Evolutionary conservation across 2,888 invertebrate species (phyloP).

Genomic region (Drosophila nr. perissopoda): DNA sequence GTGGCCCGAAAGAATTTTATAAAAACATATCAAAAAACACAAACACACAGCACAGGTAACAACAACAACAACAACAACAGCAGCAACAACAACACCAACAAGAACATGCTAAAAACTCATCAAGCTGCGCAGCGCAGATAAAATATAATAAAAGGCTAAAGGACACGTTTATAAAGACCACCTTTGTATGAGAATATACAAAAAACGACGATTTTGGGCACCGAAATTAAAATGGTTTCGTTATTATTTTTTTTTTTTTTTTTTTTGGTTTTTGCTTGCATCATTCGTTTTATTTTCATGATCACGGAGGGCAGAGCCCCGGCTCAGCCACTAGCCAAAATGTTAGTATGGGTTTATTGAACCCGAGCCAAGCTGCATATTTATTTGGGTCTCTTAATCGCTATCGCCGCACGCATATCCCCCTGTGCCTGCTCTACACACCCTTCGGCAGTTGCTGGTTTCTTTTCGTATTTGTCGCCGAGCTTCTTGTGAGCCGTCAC

Average conservation of each 20-base stretch:
- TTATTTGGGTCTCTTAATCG: slow-evolving; percentile 76
- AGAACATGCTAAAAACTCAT: slow-evolving; percentile 45
- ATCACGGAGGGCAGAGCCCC: slow-evolving; percentile 57
- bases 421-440: not conserved
- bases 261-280: not conserved
- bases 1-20: slow-evolving; percentile 55
- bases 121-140: slow-evolving; percentile 42
- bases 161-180: slow-evolving; percentile 80
- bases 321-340: slow-evolving; percentile 56
- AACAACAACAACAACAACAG: slow-evolving; percentile 7
- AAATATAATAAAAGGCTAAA: slow-evolving; percentile 80
- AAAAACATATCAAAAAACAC: slow-evolving; percentile 10
- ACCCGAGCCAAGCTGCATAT: slow-evolving; percentile 62
- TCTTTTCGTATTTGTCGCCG: slow-evolving; percentile 69
- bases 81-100: slow-evolving; percentile 10
- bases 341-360: slow-evolving; percentile 69
- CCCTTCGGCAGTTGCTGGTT: slow-evolving; percentile 5
- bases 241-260: slow-evolving; percentile 6
- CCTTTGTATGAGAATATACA: slow-evolving; percentile 51
- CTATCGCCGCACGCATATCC: slow-evolving; percentile 30
- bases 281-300: not conserved
- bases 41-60: slow-evolving; percentile 29
- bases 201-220: slow-evolving; percentile 16
- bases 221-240: slow-evolving; percentile 69
- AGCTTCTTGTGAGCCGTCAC: slow-evolving; percentile 58